phyloP scores from a whole-genome alignment of 2,113 vertebrate species.

The Prietella phreatophila region DNA sequence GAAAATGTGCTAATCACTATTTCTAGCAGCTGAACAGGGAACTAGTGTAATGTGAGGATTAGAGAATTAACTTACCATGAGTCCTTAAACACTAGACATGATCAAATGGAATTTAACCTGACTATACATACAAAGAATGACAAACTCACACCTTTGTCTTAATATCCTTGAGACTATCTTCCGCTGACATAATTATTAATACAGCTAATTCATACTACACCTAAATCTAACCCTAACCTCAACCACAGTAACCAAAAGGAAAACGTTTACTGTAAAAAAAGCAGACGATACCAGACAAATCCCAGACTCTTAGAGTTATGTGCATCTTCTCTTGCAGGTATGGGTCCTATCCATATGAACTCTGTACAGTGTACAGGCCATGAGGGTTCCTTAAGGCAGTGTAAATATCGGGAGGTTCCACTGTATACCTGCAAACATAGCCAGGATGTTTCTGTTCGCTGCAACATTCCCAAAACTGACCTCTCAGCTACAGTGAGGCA shows the following conservation, averaged over 20 bases:
- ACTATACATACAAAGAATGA: constrained; percentile 20
- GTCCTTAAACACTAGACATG: constrained; percentile 13
- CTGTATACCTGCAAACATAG: constrained; percentile 78
- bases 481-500: constrained; percentile 77
- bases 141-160: background rate
- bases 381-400: constrained; percentile 80
- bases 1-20: constrained; percentile 33
- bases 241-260: background rate
- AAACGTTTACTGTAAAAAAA: background rate
- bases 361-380: constrained; percentile 81
- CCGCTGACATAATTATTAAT: background rate
- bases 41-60: background rate
- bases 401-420: constrained; percentile 72
- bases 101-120: background rate
- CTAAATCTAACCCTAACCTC: background rate
- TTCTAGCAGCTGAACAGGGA: constrained; percentile 35
- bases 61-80: background rate
- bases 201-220: too few species aligned
- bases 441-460: constrained; percentile 85
- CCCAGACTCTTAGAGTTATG: background rate
- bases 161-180: background rate
- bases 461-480: constrained; percentile 83
- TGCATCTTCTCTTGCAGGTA: constrained; percentile 68
- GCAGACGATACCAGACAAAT: background rate
- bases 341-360: constrained; percentile 92